These are phyloP conservation scores for Pedionomus torquatus DNA, from an alignment of 2,113 vertebrate species.

Conservation along the genomic window DNA sequence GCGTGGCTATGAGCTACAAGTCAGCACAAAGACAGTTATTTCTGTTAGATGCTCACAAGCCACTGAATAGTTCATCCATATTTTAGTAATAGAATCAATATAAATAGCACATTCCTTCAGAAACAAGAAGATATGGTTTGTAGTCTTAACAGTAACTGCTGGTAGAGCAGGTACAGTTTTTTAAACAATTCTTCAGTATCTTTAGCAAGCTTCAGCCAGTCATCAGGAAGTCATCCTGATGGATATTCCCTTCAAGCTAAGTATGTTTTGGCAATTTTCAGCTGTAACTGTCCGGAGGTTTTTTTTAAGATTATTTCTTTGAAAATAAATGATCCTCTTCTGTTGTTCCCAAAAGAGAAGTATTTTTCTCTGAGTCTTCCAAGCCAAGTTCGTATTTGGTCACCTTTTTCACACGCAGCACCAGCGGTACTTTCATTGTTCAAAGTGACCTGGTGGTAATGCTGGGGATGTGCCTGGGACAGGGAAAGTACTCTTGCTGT, in stretches of 20 bases:
- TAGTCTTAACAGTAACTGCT: not conserved
- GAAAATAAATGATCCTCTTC: not conserved
- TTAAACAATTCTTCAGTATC: not conserved
- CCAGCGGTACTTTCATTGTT: not conserved
- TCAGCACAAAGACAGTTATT: not conserved
- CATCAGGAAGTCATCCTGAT: not conserved
- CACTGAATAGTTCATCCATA: not conserved
- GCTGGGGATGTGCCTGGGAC: not conserved
- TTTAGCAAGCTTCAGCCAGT: not conserved
- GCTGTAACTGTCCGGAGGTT: not conserved
- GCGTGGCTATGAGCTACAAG: not conserved
- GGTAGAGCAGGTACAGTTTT: not conserved
- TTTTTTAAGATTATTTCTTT: not conserved
- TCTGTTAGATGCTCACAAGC: not conserved
- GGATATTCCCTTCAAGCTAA: not conserved
- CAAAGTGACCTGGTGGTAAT: not conserved
- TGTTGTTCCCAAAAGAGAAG: not conserved
- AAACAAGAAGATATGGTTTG: not conserved
- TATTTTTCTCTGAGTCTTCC: not conserved
- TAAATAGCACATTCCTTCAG: not conserved
- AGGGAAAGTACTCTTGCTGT: not conserved
- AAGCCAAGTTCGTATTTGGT: not conserved
- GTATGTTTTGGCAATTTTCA: not conserved
- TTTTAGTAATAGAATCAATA: not conserved
- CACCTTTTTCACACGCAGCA: not conserved